These are phyloP conservation scores for Drosophila lacicola DNA, from an alignment of 2,888 invertebrate species.

Conservation along the genomic window DNA sequence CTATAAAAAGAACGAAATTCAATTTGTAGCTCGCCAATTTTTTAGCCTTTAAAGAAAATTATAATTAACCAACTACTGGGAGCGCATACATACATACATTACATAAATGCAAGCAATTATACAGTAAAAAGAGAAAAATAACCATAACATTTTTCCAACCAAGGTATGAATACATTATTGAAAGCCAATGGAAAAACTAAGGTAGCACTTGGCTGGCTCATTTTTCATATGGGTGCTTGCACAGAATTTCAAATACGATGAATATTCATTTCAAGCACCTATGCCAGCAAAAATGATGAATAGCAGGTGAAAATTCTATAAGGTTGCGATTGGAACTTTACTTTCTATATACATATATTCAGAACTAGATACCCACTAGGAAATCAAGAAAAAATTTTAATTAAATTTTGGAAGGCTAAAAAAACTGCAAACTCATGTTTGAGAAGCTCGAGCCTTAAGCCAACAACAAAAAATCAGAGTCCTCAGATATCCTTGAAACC, in stretches of 20 bases:
- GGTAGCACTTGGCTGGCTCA: neutral
- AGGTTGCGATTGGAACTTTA: neutral
- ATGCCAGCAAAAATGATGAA: slow-evolving; percentile 18
- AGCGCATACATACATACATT: no score
- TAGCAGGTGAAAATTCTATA: slow-evolving; percentile 15
- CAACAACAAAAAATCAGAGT: no score
- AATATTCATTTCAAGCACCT: slow-evolving; percentile 31
- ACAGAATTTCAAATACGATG: slow-evolving; percentile 4
- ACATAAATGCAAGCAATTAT: no score
- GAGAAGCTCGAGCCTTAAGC: no score
- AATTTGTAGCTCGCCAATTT: no score
- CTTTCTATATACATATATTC: no score
- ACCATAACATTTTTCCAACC: neutral
- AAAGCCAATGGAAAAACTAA: neutral
- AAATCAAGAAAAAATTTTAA: neutral
- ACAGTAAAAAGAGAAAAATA: no score
- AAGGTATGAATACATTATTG: slow-evolving; percentile 48
- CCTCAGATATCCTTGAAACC: no score
- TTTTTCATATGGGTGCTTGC: neutral
- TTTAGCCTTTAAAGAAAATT: no score
- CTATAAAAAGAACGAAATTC: no score
- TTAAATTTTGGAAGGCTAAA: neutral
- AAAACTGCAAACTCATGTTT: no score
- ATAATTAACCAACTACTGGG: no score
- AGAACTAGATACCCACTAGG: neutral